Evolutionary conservation across 2,113 vertebrate species (phyloP).

Genomic region (Cebidichthys violaceus): DNA sequence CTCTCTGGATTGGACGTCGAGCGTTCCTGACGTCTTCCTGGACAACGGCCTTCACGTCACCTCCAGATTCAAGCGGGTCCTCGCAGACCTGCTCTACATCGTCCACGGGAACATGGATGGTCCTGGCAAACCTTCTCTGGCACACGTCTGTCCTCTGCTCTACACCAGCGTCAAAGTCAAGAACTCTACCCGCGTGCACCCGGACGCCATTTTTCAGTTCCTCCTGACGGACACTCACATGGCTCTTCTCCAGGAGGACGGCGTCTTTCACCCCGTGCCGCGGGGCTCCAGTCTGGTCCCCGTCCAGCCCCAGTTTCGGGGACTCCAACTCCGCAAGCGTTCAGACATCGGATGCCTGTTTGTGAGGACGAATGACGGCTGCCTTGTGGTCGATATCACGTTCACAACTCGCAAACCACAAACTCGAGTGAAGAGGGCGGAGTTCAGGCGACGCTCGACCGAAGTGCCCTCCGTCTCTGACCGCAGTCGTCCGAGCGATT

Average conservation of each 20-base stretch:
- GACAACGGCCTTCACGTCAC: conserved; percentile 74
- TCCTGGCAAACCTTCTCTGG: conserved; percentile 73
- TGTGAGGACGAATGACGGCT: conserved; percentile 73
- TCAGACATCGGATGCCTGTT: conserved; percentile 77
- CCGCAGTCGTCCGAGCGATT: conserved; percentile 30
- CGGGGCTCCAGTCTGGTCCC: conserved; percentile 43
- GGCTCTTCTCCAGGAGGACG: conserved; percentile 79
- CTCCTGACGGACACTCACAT: conserved; percentile 84
- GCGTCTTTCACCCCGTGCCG: conserved; percentile 62
- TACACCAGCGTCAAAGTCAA: conserved; percentile 82
- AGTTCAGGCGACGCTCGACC: conserved; percentile 4
- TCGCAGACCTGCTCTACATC: conserved; percentile 87
- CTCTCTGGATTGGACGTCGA: conserved; percentile 84
- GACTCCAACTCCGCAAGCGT: conserved; percentile 69
- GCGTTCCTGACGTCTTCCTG: conserved; percentile 77
- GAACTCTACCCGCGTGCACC: background rate
- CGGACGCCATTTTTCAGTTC: conserved; percentile 66
- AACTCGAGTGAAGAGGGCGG: background rate
- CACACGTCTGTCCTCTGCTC: conserved; percentile 79
- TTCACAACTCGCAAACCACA: conserved; percentile 60
- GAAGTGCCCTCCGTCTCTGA: background rate
- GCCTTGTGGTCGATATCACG: conserved; percentile 78
- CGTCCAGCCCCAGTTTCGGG: conserved; percentile 70
- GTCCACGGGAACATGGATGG: conserved; percentile 85
- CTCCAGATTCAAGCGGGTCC: conserved; percentile 82